Evolutionary conservation across 1,140 invertebrate genomes (phyloP), one percentile per base, ranked within the genome.

Genomic region (Carposina sasakii): DNA sequence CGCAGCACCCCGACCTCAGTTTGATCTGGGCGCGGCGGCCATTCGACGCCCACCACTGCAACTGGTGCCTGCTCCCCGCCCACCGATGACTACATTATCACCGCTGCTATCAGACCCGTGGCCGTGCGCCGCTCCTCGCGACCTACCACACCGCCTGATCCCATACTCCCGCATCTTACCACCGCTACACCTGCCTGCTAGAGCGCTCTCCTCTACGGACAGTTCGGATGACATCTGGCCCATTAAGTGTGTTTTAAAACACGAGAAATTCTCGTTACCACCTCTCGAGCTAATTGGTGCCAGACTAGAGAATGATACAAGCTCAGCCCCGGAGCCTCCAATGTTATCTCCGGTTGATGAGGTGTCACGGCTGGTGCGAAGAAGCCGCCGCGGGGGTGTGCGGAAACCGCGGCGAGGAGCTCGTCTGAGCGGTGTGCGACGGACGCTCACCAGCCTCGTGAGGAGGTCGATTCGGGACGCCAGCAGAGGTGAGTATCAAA

Each of bases 231-330:
- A 78, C 15, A 21, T 62, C 15, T 78, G 71, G 71, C 63, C 71
- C 0, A 60, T 51, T 19, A 66, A 66, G 39, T 58, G 50, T 30
- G 37, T 58, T 19, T 50, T 21, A 16, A 9, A 60, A 16, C 64
- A 59, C 0, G 70, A 62, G 40, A 71, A 67, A 40, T 68, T 77
- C 28, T 81, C 71, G 0, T 51, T 81, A 15, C 76, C 76, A 0
- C 76, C 76, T 4, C 71, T 79, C 17, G 63, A 70, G 24, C 24
- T 74, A 53, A 63, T 28, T 69, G 5, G 26, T 43, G 13, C 21
- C 43, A n/a, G 34, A 37, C 12, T 52, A 49, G 33, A 50, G 21
- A n/a, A 20, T 33, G 13, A 22, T 54, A 26, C 45, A 41, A 22
- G 30, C 34, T 45, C 39, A 30, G 36, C 17, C 33, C 12, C 30